These are phyloP conservation scores for Ahaetulla prasina DNA, from an alignment of 2,113 vertebrate genomes.

Conservation along the genomic window DNA sequence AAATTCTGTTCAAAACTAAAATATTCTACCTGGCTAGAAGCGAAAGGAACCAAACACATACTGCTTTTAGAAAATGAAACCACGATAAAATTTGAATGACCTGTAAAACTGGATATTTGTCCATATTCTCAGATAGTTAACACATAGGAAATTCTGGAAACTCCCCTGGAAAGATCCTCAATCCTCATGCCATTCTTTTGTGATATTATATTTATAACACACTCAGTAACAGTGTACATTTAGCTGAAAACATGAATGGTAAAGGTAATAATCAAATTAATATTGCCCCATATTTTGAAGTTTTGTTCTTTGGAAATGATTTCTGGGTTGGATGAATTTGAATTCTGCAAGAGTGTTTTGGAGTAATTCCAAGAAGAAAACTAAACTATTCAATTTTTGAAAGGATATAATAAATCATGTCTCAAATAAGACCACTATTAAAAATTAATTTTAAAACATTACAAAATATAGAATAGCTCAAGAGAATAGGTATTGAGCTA, in stretches of 20 bases:
- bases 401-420: not conserved
- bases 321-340: not conserved
- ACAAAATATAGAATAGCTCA: not conserved
- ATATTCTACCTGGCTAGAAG: not conserved
- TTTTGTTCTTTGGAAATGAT: not conserved
- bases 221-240: not conserved
- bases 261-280: not conserved
- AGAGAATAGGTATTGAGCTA: not conserved
- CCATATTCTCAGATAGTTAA: not conserved
- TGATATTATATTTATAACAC: not conserved
- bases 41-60: not conserved
- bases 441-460: not conserved
- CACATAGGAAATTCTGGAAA: not conserved
- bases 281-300: not conserved
- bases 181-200: not conserved
- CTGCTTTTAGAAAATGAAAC: not conserved
- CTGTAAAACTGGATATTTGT: not conserved
- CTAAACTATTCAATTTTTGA: not conserved
- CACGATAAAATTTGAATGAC: not conserved
- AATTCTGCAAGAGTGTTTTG: not conserved
- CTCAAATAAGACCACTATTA: not conserved
- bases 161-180: not conserved
- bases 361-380: not conserved
- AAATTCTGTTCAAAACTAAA: not conserved
- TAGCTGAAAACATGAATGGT: not conserved